These are phyloP conservation scores for Drosophila merina DNA, from an alignment of 2,888 invertebrate genomes.

Conservation along the genomic window DNA sequence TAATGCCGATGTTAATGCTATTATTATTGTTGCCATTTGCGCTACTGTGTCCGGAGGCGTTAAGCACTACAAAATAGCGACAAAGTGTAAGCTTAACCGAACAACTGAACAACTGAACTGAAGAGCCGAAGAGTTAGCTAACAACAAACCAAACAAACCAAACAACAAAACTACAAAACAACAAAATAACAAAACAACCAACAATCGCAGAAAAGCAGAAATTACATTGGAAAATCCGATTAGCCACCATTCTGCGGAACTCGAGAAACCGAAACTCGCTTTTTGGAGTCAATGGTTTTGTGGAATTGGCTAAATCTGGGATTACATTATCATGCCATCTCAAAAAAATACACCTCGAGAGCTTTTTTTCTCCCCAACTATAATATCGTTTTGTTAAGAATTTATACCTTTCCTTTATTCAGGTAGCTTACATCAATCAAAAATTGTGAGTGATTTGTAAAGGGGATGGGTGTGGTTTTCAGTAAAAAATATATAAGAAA, in stretches of 20 bases:
- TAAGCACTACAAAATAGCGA: slow-evolving; percentile 58
- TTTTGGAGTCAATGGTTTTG: slow-evolving; percentile 47
- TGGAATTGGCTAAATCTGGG: slow-evolving; percentile 31
- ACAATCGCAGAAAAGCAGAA: slow-evolving; percentile 58
- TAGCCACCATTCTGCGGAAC: slow-evolving; percentile 64
- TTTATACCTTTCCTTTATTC: background rate
- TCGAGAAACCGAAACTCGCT: slow-evolving; percentile 38
- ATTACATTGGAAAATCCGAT: slow-evolving; percentile 63
- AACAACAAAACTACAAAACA: background rate
- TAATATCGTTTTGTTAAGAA: too few species aligned
- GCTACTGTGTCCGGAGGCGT: slow-evolving; percentile 47
- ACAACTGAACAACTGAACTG: slow-evolving; percentile 3
- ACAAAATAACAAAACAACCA: slow-evolving; percentile 31
- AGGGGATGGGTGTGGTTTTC: too few species aligned
- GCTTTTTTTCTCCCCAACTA: background rate
- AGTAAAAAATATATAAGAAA: too few species aligned
- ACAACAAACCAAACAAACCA: slow-evolving; percentile 2
- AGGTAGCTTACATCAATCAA: background rate
- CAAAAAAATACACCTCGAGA: slow-evolving; percentile 1
- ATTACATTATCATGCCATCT: slow-evolving; percentile 36
- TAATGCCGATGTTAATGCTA: slow-evolving; percentile 42
- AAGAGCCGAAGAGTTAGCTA: slow-evolving; percentile 5
- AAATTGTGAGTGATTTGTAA: background rate
- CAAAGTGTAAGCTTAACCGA: slow-evolving; percentile 57
- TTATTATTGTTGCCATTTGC: slow-evolving; percentile 43